These are phyloP conservation scores for Pyrochroa serraticornis DNA, from an alignment of 2,888 invertebrate genomes.

Conservation along the genomic window DNA sequence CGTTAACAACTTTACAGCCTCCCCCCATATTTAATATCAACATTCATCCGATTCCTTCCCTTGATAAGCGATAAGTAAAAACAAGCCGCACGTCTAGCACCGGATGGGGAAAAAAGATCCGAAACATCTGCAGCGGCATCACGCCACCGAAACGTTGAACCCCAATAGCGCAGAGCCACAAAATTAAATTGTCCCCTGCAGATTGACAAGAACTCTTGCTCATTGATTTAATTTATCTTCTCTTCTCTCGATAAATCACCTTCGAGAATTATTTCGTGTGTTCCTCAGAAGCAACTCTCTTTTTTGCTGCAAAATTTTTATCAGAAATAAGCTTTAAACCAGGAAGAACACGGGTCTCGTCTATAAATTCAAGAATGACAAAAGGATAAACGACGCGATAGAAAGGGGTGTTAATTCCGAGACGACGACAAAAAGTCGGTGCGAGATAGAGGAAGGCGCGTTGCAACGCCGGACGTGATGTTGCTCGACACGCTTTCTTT, in stretches of 20 bases:
- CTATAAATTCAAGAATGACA: constrained; percentile 17
- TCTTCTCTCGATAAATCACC: constrained; percentile 5
- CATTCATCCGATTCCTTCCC: constrained; percentile 3
- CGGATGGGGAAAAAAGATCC: constrained; percentile 39
- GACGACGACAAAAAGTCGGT: constrained; percentile 17
- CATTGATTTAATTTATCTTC: constrained; percentile 29
- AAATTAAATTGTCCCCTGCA: constrained; percentile 32
- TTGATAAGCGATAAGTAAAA: constrained; percentile 23
- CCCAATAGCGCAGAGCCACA: constrained; percentile 14
- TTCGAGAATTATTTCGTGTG: not conserved
- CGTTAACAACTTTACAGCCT: too few species aligned
- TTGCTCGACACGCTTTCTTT: constrained; percentile 20
- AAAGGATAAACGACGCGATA: constrained; percentile 8
- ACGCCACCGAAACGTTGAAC: constrained; percentile 33
- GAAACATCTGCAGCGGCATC: constrained; percentile 36
- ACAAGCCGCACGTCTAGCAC: constrained; percentile 25
- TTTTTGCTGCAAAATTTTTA: not conserved
- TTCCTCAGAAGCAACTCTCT: not conserved
- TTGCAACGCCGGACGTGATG: constrained; percentile 23
- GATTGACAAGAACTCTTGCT: constrained; percentile 25
- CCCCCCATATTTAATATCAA: constrained; percentile 4
- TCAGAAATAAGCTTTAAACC: not conserved
- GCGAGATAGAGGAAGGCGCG: constrained; percentile 18
- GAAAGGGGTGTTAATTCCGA: constrained; percentile 15
- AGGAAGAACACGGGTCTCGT: not conserved